A percentile compares a stretch with the other conserved stretches of the same genome.
These are phyloP conservation scores for Planococcus citri DNA, from an alignment of 1,140 invertebrate genomes.

Conservation along the genomic window DNA sequence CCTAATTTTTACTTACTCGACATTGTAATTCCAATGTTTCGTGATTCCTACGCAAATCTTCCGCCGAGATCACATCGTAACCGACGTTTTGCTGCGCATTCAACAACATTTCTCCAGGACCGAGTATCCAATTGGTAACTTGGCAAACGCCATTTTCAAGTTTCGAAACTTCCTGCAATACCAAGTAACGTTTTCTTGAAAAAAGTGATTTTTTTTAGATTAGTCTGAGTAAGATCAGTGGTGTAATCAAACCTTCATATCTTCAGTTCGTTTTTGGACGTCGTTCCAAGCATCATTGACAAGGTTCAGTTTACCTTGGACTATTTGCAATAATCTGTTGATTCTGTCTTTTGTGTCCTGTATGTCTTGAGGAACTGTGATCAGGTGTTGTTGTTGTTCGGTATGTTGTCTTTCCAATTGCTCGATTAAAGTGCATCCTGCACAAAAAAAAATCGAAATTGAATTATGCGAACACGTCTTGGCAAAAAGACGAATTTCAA, in stretches of 20 bases:
- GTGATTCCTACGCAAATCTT: slow-evolving; percentile 54
- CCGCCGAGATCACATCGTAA: slow-evolving; percentile 53
- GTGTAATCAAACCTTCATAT: slow-evolving; percentile 36
- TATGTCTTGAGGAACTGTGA: slow-evolving; percentile 38
- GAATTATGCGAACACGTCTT: not conserved
- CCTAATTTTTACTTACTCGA: slow-evolving; percentile 37
- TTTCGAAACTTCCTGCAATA: slow-evolving; percentile 38
- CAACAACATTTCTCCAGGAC: slow-evolving; percentile 55
- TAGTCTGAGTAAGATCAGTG: not conserved
- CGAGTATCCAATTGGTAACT: slow-evolving; percentile 65
- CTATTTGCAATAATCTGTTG: slow-evolving; percentile 41
- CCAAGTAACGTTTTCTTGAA: not conserved
- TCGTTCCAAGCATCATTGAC: slow-evolving; percentile 47
- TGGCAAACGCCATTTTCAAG: slow-evolving; percentile 48
- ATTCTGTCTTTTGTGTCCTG: slow-evolving; percentile 44
- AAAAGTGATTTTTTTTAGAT: not conserved
- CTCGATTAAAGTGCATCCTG: slow-evolving; percentile 28
- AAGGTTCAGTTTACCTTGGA: slow-evolving; percentile 44
- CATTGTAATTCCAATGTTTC: slow-evolving; percentile 65
- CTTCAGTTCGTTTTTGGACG: slow-evolving; percentile 44
- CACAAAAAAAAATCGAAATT: not conserved
- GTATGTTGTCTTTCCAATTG: slow-evolving; percentile 24
- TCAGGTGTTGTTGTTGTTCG: slow-evolving; percentile 21
- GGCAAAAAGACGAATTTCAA: no score
- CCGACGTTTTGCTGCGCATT: slow-evolving; percentile 57